Evolutionary conservation across 2,797 vertebrate species (phyloP).

Genomic region (Choloepus didactylus): DNA sequence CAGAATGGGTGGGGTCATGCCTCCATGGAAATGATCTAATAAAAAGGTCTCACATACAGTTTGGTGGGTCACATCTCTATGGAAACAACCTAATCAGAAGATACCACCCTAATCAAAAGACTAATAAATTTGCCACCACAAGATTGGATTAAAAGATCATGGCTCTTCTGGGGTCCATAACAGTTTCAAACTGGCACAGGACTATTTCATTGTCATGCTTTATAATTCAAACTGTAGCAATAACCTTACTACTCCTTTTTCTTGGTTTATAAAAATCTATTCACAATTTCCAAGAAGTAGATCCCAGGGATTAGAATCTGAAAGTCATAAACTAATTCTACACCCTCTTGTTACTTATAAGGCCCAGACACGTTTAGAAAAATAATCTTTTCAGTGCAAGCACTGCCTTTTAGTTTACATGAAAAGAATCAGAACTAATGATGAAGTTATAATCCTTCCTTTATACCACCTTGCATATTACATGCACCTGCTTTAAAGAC

Average conservation of each 20-base stretch:
- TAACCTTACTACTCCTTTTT: not conserved
- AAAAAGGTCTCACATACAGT: too few species aligned
- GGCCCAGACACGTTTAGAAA: not conserved
- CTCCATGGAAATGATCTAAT: too few species aligned
- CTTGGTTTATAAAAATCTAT: not conserved
- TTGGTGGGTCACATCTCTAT: too few species aligned
- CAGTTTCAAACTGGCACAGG: too few species aligned
- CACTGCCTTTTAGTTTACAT: not conserved
- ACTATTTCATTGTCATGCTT: not conserved
- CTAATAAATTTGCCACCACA: too few species aligned
- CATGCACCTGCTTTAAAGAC: not conserved
- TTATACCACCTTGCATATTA: not conserved
- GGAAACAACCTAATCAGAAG: too few species aligned
- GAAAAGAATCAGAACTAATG: slow-evolving; percentile 6
- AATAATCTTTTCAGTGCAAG: not conserved
- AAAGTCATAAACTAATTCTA: not conserved
- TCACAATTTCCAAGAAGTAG: not conserved
- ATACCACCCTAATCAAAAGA: too few species aligned
- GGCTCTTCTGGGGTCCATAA: too few species aligned
- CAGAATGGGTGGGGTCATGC: too few species aligned
- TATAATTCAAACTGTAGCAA: not conserved
- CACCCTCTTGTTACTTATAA: not conserved
- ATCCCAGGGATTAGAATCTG: not conserved
- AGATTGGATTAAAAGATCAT: too few species aligned
- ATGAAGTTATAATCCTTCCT: not conserved